Evolutionary conservation across 2,888 invertebrate species (phyloP).

Genomic region (Cryptophagus acutangulus): DNA sequence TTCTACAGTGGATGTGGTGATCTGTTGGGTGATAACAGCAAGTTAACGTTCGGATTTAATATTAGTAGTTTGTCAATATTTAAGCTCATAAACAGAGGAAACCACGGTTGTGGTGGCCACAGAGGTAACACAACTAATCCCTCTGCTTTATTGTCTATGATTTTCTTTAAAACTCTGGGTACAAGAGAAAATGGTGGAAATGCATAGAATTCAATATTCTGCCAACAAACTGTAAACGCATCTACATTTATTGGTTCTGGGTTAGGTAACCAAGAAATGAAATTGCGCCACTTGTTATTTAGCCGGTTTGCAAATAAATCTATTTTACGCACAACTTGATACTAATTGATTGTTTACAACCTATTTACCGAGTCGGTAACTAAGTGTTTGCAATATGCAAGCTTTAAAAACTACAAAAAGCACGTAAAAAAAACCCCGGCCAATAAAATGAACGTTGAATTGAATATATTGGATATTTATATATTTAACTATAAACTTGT

Average conservation of each 20-base stretch:
- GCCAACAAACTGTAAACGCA: neutral
- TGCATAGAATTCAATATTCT: neutral
- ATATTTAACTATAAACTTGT: too few relatives aligned
- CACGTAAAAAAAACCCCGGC: too few relatives aligned
- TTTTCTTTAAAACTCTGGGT: too few relatives aligned
- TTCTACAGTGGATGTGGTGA: neutral
- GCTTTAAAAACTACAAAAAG: too few relatives aligned
- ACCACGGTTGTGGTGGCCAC: neutral
- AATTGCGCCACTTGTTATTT: neutral
- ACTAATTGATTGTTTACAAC: too few relatives aligned
- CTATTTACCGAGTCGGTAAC: too few relatives aligned
- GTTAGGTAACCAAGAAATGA: neutral
- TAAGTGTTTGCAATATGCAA: too few relatives aligned
- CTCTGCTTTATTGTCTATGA: neutral
- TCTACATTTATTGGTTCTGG: neutral
- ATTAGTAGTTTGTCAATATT: neutral
- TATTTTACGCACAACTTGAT: too few relatives aligned
- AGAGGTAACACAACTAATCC: neutral
- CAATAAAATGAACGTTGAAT: too few relatives aligned
- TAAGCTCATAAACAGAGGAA: neutral
- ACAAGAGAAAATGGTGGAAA: neutral
- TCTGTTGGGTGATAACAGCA: slow-evolving; percentile 1
- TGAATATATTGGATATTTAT: too few relatives aligned
- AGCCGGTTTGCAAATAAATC: slow-evolving; percentile 1
- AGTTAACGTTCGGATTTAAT: neutral